Evolutionary conservation across 2,113 vertebrate genomes (phyloP).

Genomic region (Heptranchias perlo): DNA sequence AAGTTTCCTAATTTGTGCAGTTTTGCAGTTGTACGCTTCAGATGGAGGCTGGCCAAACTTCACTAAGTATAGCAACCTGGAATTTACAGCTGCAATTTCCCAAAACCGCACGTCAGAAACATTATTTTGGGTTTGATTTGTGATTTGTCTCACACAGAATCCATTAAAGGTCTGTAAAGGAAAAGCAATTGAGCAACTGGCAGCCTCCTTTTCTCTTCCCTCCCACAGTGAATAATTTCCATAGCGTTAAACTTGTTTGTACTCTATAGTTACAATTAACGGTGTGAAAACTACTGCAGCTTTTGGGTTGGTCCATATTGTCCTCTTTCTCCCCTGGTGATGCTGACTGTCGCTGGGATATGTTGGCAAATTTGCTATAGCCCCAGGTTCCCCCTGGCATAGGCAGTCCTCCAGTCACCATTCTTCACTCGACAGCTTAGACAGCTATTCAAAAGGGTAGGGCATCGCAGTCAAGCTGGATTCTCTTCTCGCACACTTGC

Average conservation of each 20-base stretch:
- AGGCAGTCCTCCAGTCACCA: not conserved
- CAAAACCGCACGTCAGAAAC: not conserved
- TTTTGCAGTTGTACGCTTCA: not conserved
- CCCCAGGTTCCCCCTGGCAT: not conserved
- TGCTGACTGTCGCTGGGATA: not conserved
- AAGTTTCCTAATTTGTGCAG: not conserved
- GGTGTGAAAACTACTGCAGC: not conserved
- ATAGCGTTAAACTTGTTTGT: not conserved
- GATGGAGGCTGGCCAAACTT: not conserved
- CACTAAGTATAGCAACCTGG: not conserved
- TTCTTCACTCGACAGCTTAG: not conserved
- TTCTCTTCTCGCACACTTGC: not conserved
- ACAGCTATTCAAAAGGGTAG: not conserved
- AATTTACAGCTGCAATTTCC: not conserved
- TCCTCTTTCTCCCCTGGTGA: not conserved
- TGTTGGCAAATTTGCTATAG: not conserved
- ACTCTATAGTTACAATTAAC: not conserved
- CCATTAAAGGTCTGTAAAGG: not conserved
- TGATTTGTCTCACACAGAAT: not conserved
- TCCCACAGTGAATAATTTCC: not conserved
- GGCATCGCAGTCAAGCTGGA: not conserved
- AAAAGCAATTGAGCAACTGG: not conserved
- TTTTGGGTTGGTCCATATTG: not conserved
- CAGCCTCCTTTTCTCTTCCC: not conserved
- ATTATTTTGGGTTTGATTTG: not conserved